Evolutionary conservation across 1,140 invertebrate species (phyloP), one percentile per base, ranked within the genome.

Genomic region (Drosophila pseudoananassae): DNA sequence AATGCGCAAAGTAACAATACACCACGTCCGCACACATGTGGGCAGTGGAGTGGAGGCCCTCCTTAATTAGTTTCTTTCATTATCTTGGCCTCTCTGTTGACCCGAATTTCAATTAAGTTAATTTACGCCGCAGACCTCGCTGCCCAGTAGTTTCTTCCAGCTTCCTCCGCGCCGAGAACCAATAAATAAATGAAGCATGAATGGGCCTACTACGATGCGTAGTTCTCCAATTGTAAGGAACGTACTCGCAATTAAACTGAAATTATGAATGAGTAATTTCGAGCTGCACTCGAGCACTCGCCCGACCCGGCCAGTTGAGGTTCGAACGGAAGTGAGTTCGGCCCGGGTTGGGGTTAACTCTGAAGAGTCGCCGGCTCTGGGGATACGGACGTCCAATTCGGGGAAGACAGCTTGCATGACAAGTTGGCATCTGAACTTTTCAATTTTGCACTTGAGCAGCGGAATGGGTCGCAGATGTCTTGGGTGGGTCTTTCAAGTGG

Each of bases 101-200:
- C 90, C 90, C 90, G 90, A 91, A 90, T 91, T 91, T 91, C 90
- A 91, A 91, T 91, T 91, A 91, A 91, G 76, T 91, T 90, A 91
- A 91, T 91, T 91, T 90, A 88, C 82, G 78, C 84, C 71, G 64
- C 63, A 25, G 68, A 52, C 40, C 58, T 56, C 49, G 14, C n/a
- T 63, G 46, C 33, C 55, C 59, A 46, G 61, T 60, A 27, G 51
- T 46, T 61, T 33, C 54, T 40, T 33, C 59, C 56, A 29, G 36
- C 51, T 9, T 46, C 43, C n/a, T 46, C 23, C 14, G 15, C 27
- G 20, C 23, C 10, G 43, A 40, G 52, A 65, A 76, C 59, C 76
- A 73, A 83, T 70, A 70, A 69, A 84, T 50, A 65, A 78, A 76
- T 79, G 63, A 66, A 57, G 40, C 27, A 75, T 87, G 76, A 88